Conservation (phyloP, 2,797 vertebrate species). For the Hafferia zeledoni region DNA sequence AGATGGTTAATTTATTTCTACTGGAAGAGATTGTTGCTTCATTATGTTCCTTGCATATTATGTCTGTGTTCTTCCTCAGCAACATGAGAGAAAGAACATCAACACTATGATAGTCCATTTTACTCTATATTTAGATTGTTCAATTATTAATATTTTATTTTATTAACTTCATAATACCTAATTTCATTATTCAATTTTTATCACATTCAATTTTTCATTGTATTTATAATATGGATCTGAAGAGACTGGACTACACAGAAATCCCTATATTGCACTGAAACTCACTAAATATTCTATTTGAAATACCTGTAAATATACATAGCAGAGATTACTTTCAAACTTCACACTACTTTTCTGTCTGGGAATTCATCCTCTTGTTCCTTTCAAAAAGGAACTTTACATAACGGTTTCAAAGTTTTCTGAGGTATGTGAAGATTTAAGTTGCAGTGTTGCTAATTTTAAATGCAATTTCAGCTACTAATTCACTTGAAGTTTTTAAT, state of each 20-base stretch:
- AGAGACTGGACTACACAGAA: not conserved
- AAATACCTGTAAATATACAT: not conserved
- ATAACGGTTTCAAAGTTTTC: not conserved
- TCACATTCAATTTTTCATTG: rapidly evolving
- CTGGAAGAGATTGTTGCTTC: not conserved
- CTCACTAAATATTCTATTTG: not conserved
- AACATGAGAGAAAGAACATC: not conserved
- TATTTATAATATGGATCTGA: not conserved
- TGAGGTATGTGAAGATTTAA: not conserved
- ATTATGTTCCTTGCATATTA: not conserved
- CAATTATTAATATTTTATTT: not conserved
- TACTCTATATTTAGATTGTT: not conserved
- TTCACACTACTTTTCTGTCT: not conserved
- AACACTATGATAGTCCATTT: not conserved
- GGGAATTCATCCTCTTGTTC: not conserved
- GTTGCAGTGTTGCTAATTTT: not conserved
- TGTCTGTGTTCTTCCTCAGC: not conserved
- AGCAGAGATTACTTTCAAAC: not conserved
- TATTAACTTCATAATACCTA: not conserved
- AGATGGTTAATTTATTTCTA: not conserved
- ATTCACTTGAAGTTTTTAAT: not conserved
- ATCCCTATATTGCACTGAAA: not conserved
- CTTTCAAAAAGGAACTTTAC: not conserved
- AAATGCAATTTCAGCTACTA: not conserved
- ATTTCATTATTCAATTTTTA: not conserved